Conservation (phyloP, 2,797 vertebrate genomes). For the Meriones psammophilus region DNA sequence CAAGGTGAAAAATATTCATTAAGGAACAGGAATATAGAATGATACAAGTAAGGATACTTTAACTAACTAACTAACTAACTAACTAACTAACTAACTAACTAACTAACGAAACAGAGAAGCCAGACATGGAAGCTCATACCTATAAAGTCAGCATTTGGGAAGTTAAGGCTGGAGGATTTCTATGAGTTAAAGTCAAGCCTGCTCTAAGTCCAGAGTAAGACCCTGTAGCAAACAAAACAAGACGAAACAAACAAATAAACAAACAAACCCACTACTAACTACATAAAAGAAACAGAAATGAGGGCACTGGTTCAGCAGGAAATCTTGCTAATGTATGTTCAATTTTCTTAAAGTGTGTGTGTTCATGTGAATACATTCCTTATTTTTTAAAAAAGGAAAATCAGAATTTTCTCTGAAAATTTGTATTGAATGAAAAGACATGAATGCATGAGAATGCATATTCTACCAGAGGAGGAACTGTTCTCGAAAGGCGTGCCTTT, state of each 20-base stretch:
- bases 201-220: neutral
- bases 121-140: neutral
- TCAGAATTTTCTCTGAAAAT: neutral
- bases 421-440: neutral
- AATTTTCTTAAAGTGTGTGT: neutral
- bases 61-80: neutral
- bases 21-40: neutral
- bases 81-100: neutral
- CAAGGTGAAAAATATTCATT: neutral
- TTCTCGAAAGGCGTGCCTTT: too few relatives aligned
- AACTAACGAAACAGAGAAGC: neutral
- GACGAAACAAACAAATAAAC: too few relatives aligned
- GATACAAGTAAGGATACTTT: neutral
- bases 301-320: neutral
- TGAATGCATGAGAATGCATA: too few relatives aligned
- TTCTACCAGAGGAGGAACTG: too few relatives aligned
- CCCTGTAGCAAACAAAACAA: neutral
- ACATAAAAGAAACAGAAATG: neutral
- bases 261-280: neutral
- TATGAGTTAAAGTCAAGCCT: neutral
- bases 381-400: neutral
- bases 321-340: neutral
- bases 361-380: neutral
- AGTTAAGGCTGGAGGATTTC: neutral
- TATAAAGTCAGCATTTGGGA: neutral